phyloP scores from a whole-genome alignment of 2,797 vertebrate genomes.

The Alcedo quadribrachys region DNA sequence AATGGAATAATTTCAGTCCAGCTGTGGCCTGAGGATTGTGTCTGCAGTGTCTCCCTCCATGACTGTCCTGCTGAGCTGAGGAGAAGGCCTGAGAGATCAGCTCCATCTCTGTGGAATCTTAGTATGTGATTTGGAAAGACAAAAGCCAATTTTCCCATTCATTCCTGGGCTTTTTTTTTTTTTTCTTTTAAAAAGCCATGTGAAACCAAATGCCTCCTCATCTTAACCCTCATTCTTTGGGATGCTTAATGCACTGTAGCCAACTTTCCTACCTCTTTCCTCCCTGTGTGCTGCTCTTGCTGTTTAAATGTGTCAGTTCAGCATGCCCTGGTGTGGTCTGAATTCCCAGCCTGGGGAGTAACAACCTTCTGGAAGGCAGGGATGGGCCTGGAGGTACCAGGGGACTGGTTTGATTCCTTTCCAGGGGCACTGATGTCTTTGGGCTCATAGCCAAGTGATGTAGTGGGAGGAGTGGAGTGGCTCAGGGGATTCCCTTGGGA shows the following conservation, averaged over 20 bases:
- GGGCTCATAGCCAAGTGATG: background rate
- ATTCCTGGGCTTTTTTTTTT: background rate
- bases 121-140: background rate
- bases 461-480: background rate
- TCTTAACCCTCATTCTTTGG: background rate
- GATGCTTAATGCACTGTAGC: background rate
- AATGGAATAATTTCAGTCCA: background rate
- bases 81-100: background rate
- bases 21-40: background rate
- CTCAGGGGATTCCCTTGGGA: background rate
- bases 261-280: background rate
- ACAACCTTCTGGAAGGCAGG: background rate
- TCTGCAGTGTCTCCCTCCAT: background rate
- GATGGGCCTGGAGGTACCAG: background rate
- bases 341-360: background rate
- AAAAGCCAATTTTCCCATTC: background rate
- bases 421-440: background rate
- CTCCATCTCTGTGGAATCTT: background rate
- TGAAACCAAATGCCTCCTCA: background rate
- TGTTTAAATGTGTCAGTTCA: background rate
- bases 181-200: background rate
- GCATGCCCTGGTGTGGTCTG: background rate
- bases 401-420: background rate
- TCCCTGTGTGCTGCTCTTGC: background rate
- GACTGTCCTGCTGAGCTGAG: background rate